Evolutionary conservation across 37 sponge, comb jelly and placozoan species (phyloP).

Genomic region (Tethya wilhelma): DNA sequence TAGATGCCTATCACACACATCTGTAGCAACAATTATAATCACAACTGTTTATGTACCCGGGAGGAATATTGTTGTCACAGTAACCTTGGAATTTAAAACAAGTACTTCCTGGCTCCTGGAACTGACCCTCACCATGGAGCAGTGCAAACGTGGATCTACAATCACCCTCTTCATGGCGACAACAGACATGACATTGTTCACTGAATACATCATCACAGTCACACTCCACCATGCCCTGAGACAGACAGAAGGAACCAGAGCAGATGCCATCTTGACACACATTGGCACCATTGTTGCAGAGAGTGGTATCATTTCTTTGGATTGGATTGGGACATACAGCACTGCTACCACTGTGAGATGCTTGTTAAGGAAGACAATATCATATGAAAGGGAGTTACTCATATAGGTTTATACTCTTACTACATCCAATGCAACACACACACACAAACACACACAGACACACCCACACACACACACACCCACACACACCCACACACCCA

Average conservation of each 20-base stretch:
- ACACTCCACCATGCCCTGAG: constrained; percentile 55
- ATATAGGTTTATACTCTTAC: too few species aligned
- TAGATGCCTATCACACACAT: too few species aligned
- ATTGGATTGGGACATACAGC: constrained; percentile 31
- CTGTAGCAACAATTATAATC: too few species aligned
- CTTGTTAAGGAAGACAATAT: too few species aligned
- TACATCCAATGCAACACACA: too few species aligned
- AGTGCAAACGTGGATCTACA: constrained; percentile 23
- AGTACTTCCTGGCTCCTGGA: constrained; percentile 64
- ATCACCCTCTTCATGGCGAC: constrained; percentile 3
- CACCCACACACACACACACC: not conserved
- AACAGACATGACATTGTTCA: constrained; percentile 75
- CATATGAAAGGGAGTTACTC: too few species aligned
- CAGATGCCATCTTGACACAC: constrained; percentile 52
- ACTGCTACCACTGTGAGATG: constrained; percentile 29
- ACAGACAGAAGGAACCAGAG: constrained; percentile 29
- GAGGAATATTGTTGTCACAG: constrained; percentile 54
- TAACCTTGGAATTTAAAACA: constrained; percentile 87
- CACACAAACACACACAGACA: not conserved
- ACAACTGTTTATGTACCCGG: too few species aligned
- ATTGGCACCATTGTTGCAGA: constrained; percentile 51
- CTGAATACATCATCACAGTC: constrained; percentile 38
- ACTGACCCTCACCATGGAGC: constrained; percentile 13
- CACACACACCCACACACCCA: not conserved
- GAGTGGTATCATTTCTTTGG: not conserved